Evolutionary conservation across 2,113 vertebrate species (phyloP), one percentile per base, ranked within the genome.

Genomic region (Varanus salvator): DNA sequence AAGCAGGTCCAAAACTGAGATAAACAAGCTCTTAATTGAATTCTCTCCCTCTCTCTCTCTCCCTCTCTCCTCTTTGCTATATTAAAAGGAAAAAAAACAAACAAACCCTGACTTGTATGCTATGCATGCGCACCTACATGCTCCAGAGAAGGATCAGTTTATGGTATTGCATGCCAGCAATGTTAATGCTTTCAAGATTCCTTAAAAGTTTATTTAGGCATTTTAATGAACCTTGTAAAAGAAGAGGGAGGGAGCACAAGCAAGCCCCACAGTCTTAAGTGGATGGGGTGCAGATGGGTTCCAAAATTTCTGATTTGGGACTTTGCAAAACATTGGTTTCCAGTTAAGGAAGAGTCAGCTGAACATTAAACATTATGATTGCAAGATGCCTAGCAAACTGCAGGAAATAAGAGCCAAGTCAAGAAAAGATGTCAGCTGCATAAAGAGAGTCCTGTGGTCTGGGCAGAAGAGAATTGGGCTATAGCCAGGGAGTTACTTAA

Each of bases 401-500:
- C 48, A 0, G 0, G 27, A 82, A 38, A 68, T 87, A 88, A 29
- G n/a, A 94, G 88, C 81, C 86, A 75, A 89, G 80, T 75, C 54
- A 87, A 80, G 64, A 25, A 91, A 48, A 75, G 69, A 88, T 93
- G 64, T 86, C 54, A 86, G 75, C 80, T 93, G 64, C n/a, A 17
- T 17, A 80, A 77, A 60, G n/a, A 82, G 48, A 91, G 23, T 0
- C 81, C 76, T 54, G 88, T 90, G 38, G 64, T 89, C 57, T 48
- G 52, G 68, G 82, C 68, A 48, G 82, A 89, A 31, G 57, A 90
- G 92, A 90, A 74, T 90, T 83, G 25, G 52, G 48, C 78, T 38
- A 60, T 34, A 95, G 57, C 83, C 92, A 93, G 88, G 81, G 50
- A 87, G 84, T 93, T 90, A 78, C 75, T 87, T 93, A 77, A 88